Evolutionary conservation across 2,888 invertebrate genomes (phyloP), one percentile per base, ranked within the genome.

Genomic region (Blomia tropicalis): DNA sequence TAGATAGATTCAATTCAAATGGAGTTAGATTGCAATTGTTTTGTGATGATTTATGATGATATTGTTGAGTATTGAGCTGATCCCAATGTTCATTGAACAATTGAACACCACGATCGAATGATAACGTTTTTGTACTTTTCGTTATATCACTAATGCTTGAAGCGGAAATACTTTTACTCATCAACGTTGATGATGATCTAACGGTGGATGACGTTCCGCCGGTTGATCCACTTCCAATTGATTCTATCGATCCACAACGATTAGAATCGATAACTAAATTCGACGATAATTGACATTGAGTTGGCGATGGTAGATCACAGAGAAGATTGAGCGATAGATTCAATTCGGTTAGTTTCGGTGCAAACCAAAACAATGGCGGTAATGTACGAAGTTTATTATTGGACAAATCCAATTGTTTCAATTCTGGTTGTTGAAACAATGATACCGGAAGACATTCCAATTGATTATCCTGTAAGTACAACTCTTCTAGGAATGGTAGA

Each of bases 391-490:
- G 75, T 74, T 90, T 88, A 75, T 96, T 96, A 75, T 91, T 89
- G 0, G 92, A 88, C n/a, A 91, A 82, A 73, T 95, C 92, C 67
- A 98, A 78, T 1, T 84, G 83, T 14, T 81, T 77, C 43, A 95
- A 76, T 0, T 82, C 77, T 0, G 89, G 86, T 60, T 95, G 78
- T 4, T 80, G 79, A 77, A 93, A 92, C 30, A 95, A 76, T 60
- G 83, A 83, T 2, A 83, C 79, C 0, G 93, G 91, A 14, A 96
- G 75, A 60, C 80, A 78, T 67, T 87, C 86, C 36, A 98, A 75
- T 2, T 88, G 80, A 75, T 92, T 92, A 73, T 93, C 88, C 78
- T 88, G 86, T n/a, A 96, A 72, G 71, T 87, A 87, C 31, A 96
- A 75, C 72, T 93, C 93, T 70, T 92, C 91, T 62, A 95, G 74